Percentiles rank a stretch among this genome's conserved stretches.
phyloP scores from a whole-genome alignment of 92 coral and sea anemone species.

The Anthopleura xanthogrammica region DNA sequence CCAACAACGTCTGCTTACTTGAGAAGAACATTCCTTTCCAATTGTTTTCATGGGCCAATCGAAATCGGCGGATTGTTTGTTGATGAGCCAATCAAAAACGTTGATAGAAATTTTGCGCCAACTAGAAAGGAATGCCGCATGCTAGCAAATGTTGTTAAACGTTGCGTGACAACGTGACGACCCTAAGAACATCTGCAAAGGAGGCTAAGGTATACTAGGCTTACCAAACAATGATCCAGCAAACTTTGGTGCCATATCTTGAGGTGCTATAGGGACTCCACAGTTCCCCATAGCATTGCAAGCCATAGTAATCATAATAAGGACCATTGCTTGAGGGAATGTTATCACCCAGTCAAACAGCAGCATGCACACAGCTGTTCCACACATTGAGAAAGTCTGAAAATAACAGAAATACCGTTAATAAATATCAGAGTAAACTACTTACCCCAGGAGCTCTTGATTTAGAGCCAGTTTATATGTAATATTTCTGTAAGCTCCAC shows the following conservation, averaged over 20 bases:
- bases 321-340: constrained; percentile 61
- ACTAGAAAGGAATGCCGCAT: not conserved
- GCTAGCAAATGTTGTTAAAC: not conserved
- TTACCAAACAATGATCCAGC: constrained; percentile 96
- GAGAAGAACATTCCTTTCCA: too few species aligned
- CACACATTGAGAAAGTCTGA: constrained; percentile 80
- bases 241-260: constrained; percentile 91
- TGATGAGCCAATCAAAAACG: too few species aligned
- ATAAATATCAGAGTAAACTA: too few species aligned
- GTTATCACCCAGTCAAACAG: constrained; percentile 67
- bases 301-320: constrained; percentile 81
- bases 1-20: too few species aligned
- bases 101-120: too few species aligned
- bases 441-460: not conserved
- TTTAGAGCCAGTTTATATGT: too few species aligned
- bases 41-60: too few species aligned
- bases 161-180: not conserved
- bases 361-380: constrained; percentile 73
- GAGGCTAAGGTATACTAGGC: not conserved
- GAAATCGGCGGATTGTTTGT: too few species aligned
- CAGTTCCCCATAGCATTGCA: constrained; percentile 70
- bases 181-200: not conserved
- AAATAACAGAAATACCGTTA: not conserved
- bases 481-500: too few species aligned
- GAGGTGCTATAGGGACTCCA: constrained; percentile 75